A percentile compares a stretch with the other conserved stretches of the same genome.
Evolutionary conservation across 2,113 vertebrate species (phyloP).

Genomic region (Brachyhypopomus occidentalis): DNA sequence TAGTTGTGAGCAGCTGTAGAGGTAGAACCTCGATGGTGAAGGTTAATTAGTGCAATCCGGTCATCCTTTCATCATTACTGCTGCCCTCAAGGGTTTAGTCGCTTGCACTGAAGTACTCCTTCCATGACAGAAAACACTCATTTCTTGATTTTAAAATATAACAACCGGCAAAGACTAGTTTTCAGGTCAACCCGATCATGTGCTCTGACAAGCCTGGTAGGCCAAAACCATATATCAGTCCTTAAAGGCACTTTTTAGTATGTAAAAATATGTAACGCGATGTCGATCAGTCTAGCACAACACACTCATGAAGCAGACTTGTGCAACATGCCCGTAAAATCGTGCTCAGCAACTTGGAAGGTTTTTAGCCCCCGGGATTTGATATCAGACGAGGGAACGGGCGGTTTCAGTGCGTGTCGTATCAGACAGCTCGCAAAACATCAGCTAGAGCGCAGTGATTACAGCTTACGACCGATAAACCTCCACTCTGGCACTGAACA

Average conservation of each 20-base stretch:
- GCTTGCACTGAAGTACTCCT: too few relatives aligned
- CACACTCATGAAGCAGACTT: slow-evolving; percentile 3
- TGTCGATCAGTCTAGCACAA: background rate
- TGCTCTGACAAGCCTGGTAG: background rate
- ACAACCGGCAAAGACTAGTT: too few relatives aligned
- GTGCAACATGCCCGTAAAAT: background rate
- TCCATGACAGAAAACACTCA: too few relatives aligned
- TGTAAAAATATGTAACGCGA: background rate
- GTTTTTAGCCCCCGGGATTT: background rate
- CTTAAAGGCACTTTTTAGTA: background rate
- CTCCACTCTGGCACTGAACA: background rate
- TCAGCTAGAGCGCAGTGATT: background rate
- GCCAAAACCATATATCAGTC: background rate
- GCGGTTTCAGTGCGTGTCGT: background rate
- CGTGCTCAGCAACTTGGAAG: background rate
- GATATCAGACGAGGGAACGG: background rate
- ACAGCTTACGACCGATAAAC: background rate
- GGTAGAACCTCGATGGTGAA: too few relatives aligned
- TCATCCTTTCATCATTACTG: too few relatives aligned
- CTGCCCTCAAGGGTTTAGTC: too few relatives aligned
- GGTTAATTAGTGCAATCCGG: background rate
- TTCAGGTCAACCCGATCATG: too few relatives aligned
- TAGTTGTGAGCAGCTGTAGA: too few relatives aligned
- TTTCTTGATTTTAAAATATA: too few relatives aligned
- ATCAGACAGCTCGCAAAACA: background rate